Percentiles rank a stretch among this genome's conserved stretches.
Evolutionary conservation across 2,797 vertebrate genomes (phyloP).

Genomic region (Hyperoplus lanceolatus): DNA sequence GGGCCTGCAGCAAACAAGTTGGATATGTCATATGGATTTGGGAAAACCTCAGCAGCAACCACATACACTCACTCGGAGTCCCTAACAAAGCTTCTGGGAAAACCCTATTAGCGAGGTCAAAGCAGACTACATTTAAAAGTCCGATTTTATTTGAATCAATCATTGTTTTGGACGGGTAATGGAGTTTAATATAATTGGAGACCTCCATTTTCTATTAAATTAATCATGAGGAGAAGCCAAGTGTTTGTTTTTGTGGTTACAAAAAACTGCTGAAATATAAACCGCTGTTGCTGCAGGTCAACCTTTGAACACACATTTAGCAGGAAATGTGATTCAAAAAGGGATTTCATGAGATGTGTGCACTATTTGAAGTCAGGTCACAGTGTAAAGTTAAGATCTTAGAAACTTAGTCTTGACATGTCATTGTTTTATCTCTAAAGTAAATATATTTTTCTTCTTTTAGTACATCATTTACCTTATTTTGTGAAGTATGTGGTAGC

Average conservation of each 20-base stretch:
- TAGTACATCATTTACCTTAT: not conserved
- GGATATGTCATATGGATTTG: conserved; percentile 74
- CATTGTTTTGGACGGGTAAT: not conserved
- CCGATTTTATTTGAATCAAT: conserved; percentile 48
- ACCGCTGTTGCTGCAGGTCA: not conserved
- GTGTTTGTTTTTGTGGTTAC: not conserved
- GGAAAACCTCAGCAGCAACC: conserved; percentile 73
- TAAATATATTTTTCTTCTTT: not conserved
- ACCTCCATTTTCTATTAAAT: not conserved
- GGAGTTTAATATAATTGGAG: not conserved
- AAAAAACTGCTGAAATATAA: not conserved
- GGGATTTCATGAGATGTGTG: not conserved
- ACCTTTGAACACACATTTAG: not conserved
- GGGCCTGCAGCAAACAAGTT: conserved; percentile 51
- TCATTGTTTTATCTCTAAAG: not conserved
- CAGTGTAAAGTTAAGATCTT: not conserved
- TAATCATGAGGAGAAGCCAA: not conserved
- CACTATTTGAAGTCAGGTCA: not conserved
- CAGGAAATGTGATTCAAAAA: conserved; percentile 36
- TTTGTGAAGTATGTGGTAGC: not conserved
- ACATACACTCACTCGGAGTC: conserved; percentile 66
- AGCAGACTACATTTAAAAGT: conserved; percentile 28
- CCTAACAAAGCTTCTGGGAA: conserved; percentile 63
- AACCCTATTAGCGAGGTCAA: conserved; percentile 64
- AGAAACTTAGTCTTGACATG: not conserved